phyloP scores from a whole-genome alignment of 2,113 vertebrate genomes.

The Pedionomus torquatus region DNA sequence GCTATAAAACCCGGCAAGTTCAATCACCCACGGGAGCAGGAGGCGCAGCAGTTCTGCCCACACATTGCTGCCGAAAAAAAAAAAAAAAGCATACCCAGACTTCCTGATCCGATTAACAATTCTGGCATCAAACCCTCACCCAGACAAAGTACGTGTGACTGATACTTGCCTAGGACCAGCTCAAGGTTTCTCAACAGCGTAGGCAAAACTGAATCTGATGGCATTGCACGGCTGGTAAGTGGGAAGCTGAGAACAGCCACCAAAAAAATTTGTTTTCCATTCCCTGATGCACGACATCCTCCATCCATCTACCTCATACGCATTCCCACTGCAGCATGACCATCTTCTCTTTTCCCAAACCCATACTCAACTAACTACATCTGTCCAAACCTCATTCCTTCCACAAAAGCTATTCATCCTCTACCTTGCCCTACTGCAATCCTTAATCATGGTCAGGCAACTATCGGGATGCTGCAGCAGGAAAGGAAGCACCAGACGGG shows the following conservation, averaged over 20 bases:
- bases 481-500: not conserved
- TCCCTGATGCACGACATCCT: not conserved
- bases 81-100: conserved; percentile 9
- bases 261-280: not conserved
- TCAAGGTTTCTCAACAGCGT: conserved; percentile 9
- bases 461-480: not conserved
- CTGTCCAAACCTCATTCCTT: not conserved
- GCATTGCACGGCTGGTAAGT: not conserved
- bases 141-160: conserved; percentile 36
- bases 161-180: conserved; percentile 34
- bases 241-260: not conserved
- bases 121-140: conserved; percentile 38
- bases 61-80: not conserved
- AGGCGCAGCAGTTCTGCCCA: conserved; percentile 30
- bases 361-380: not conserved
- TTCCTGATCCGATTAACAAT: conserved; percentile 53
- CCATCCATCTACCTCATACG: not conserved
- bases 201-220: not conserved
- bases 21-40: not conserved
- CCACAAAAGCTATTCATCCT: not conserved
- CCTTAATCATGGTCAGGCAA: not conserved
- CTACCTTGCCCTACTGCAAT: not conserved
- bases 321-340: not conserved
- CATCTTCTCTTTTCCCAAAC: not conserved
- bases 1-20: conserved; percentile 30